Evolutionary conservation across 1,140 invertebrate genomes (phyloP).

Genomic region (Phenacoccus solenopsis): DNA sequence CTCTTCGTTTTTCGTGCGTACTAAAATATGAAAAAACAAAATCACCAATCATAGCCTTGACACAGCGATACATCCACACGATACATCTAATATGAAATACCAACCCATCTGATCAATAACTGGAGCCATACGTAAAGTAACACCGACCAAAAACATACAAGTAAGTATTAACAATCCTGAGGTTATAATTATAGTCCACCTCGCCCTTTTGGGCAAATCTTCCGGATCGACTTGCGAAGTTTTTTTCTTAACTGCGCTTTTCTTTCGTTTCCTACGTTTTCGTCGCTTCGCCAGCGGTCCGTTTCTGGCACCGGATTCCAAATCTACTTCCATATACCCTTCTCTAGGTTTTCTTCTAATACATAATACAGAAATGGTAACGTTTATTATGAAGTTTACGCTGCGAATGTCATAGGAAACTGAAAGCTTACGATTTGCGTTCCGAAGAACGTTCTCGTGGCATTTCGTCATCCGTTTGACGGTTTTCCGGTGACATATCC

Average conservation of each 20-base stretch:
- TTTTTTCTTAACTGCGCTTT: not conserved
- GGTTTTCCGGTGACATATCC: not conserved
- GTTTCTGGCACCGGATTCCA: not conserved
- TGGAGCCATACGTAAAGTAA: constrained; percentile 76
- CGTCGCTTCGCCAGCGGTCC: not conserved
- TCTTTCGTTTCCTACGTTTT: constrained; percentile 7
- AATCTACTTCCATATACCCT: not conserved
- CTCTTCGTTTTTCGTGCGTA: constrained; percentile 29
- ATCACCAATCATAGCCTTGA: not conserved
- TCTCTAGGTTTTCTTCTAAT: not conserved
- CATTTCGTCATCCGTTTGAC: no score
- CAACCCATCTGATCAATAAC: constrained; percentile 87
- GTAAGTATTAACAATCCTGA: constrained; percentile 71
- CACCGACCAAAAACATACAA: constrained; percentile 73
- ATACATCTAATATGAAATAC: no score
- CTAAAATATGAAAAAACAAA: constrained; percentile 24
- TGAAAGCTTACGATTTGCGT: not conserved
- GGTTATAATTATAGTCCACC: constrained; percentile 77
- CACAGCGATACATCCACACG: no score
- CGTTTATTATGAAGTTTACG: not conserved
- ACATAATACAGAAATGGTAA: not conserved
- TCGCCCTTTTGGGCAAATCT: constrained; percentile 62
- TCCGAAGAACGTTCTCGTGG: not conserved
- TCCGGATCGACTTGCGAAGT: constrained; percentile 40
- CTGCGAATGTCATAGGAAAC: not conserved